Base-by-base conservation (phyloP, 35 echinoderm and acorn worm genomes). In the Eucidaris tribuloides region DNA sequence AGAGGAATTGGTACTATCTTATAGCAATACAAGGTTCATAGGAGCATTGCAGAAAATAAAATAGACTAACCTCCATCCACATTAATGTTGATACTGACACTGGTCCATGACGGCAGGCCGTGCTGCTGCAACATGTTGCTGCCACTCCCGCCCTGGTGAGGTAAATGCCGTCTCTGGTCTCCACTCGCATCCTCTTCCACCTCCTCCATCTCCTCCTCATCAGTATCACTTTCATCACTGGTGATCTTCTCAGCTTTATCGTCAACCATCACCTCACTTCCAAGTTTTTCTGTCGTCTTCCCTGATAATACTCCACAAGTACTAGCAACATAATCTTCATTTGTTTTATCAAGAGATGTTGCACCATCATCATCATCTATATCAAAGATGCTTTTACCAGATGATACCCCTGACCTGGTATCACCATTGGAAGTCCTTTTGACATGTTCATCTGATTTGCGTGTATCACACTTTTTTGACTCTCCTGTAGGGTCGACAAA, bases 81-180 rank as follows among this genome's bases (percentile, higher is more conserved):
- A 46, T 49, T 74, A 55, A 92, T 82, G 32, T 63, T 82, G 33
- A 92, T 81, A 44, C 82, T 92, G 42, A 74, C 44, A n/a, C 68
- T 87, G 48, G 86, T 87, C 79, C 90, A 87, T 31, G 90, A 87
- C 18, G 83, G 63, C 17, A 92, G 28, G 0, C 90, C 90, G 58
- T 92, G 90, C 23, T 86, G 77, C 58, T 87, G 78, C 2, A 92
- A 65, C 5, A 77, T 49, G 42, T 39, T 72, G 25, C 49, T 59
- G 4, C 84, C 46, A 11, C 48, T 37, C 36, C 17, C 24, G 63
- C 14, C 63, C 41, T 28, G 63, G 7, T n/a, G n/a, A n/a, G n/a
- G n/a, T n/a, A n/a, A n/a, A n/a, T n/a, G n/a, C n/a, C n/a, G n/a
- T n/a, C n/a, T n/a, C n/a, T n/a, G n/a, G n/a, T 43, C 46, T 18